Percentiles rank a stretch among this genome's conserved stretches.
These are phyloP conservation scores for Psilopogon haemacephalus DNA, from an alignment of 2,113 vertebrate genomes.

Conservation along the genomic window DNA sequence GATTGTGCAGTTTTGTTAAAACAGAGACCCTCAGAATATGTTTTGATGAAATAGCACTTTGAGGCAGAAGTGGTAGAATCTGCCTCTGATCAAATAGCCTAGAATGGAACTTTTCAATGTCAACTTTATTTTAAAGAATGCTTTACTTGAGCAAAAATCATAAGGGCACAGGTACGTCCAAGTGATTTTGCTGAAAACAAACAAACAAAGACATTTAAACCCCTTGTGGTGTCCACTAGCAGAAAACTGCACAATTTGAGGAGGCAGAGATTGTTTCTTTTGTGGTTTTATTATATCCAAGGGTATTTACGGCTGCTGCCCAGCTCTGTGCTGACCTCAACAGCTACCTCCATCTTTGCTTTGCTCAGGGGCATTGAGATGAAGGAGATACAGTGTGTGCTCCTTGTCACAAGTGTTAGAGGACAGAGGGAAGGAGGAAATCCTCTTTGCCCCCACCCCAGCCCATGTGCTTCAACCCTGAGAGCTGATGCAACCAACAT, in stretches of 20 bases:
- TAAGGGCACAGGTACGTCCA: not conserved
- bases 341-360: not conserved
- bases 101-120: not conserved
- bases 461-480: not conserved
- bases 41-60: not conserved
- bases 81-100: not conserved
- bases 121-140: not conserved
- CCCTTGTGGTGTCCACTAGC: not conserved
- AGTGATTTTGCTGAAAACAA: not conserved
- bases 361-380: fast-evolving
- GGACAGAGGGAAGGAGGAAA: not conserved
- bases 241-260: not conserved
- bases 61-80: not conserved
- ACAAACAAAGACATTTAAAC: not conserved
- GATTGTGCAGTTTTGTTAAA: not conserved
- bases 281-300: not conserved
- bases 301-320: not conserved
- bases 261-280: not conserved
- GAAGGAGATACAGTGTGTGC: not conserved
- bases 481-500: not conserved
- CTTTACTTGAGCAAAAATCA: not conserved
- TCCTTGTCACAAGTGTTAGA: not conserved
- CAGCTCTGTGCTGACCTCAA: not conserved
- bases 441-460: not conserved
- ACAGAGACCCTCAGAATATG: not conserved